These are phyloP conservation scores for Orchestes rusci DNA, from an alignment of 2,888 invertebrate genomes.

Conservation along the genomic window DNA sequence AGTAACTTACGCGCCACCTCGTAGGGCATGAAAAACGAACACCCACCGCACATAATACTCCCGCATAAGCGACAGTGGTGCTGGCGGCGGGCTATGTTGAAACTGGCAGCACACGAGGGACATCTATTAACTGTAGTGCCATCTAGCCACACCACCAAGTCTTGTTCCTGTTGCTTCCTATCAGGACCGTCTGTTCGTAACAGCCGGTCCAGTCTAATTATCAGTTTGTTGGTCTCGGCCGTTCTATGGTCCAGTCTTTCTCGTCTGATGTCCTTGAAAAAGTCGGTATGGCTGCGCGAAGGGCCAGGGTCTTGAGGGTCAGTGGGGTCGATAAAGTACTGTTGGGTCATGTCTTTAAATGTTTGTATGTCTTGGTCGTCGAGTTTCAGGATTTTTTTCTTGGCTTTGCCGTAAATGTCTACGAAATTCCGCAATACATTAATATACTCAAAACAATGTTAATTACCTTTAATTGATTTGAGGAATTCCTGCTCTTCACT, in stretches of 20 bases:
- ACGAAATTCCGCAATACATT: not conserved
- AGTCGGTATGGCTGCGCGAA: conserved; percentile 60
- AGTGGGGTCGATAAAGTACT: conserved; percentile 44
- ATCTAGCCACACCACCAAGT: conserved; percentile 86
- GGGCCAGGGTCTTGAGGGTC: conserved; percentile 61
- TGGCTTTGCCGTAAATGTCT: conserved; percentile 79
- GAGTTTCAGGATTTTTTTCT: conserved; percentile 74
- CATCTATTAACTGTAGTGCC: conserved; percentile 85
- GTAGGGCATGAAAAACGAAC: conserved; percentile 77
- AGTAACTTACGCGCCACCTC: conserved; percentile 64
- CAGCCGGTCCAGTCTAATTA: conserved; percentile 88
- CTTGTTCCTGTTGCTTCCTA: conserved; percentile 66
- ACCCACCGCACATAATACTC: conserved; percentile 85
- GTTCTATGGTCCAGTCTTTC: conserved; percentile 78
- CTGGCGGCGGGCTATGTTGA: conserved; percentile 79
- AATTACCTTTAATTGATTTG: conserved; percentile 66
- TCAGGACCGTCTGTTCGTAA: conserved; percentile 65
- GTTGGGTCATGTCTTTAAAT: conserved; percentile 44
- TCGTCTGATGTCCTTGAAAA: conserved; percentile 63
- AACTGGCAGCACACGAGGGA: conserved; percentile 83
- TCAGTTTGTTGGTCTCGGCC: conserved; percentile 89
- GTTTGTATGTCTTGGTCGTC: conserved; percentile 61
- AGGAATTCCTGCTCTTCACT: conserved; percentile 80
- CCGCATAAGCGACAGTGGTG: conserved; percentile 97
- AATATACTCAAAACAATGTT: not conserved